phyloP scores from a whole-genome alignment of 2,113 vertebrate genomes.

The Drymodes brunneopygia region DNA sequence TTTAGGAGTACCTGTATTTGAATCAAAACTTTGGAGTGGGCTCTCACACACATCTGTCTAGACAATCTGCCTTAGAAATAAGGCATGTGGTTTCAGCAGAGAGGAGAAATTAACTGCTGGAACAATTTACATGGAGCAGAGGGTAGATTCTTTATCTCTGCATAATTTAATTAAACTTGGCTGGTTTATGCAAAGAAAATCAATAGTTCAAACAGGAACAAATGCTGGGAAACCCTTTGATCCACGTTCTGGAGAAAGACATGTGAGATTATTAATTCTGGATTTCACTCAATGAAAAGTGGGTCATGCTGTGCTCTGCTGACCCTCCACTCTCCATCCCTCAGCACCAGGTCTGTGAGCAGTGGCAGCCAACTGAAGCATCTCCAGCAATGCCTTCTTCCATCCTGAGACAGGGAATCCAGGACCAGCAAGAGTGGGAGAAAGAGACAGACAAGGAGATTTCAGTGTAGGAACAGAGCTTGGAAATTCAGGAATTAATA shows the following conservation, averaged over 20 bases:
- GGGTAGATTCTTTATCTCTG: not conserved
- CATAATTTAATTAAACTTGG: not conserved
- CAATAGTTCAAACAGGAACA: not conserved
- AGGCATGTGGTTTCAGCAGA: not conserved
- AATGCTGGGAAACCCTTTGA: not conserved
- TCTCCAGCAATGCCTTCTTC: not conserved
- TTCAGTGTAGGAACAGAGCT: not conserved
- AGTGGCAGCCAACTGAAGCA: not conserved
- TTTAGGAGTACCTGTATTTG: not conserved
- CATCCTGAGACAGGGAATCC: not conserved
- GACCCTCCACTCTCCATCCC: not conserved
- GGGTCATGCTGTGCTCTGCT: not conserved
- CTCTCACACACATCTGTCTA: not conserved
- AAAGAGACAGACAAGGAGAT: not conserved
- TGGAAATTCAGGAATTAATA: conserved; percentile 17
- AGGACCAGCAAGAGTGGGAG: not conserved
- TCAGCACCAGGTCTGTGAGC: not conserved
- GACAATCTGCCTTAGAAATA: not conserved
- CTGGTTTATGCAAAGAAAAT: not conserved
- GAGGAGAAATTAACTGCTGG: not conserved
- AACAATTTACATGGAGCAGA: not conserved
- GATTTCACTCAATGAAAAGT: not conserved
- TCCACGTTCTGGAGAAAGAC: not conserved
- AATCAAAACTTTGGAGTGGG: not conserved
- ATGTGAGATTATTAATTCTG: not conserved